Conservation (phyloP, 2,113 vertebrate genomes). For the Hepsetus odoe region DNA sequence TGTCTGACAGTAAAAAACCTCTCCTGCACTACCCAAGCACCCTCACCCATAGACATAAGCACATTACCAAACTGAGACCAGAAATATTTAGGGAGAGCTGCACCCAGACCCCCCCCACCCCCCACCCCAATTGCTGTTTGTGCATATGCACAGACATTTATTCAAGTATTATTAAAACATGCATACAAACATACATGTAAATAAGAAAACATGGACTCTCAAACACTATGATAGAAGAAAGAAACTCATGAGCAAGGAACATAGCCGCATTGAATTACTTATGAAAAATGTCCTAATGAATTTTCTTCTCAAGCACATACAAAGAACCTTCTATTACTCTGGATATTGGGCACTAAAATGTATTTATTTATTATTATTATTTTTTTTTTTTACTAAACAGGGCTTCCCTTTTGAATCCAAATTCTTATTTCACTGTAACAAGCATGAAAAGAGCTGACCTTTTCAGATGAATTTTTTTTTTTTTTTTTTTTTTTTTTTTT, state of each 20-base stretch:
- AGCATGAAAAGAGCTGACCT: constrained; percentile 48
- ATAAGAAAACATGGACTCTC: constrained; percentile 32
- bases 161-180: constrained; percentile 3
- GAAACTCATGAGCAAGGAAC: constrained; percentile 30
- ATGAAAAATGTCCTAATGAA: constrained; percentile 19
- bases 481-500: not conserved
- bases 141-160: constrained; percentile 24
- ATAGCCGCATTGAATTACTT: constrained; percentile 21
- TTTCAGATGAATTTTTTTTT: constrained; percentile 33
- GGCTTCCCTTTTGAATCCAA: constrained; percentile 39
- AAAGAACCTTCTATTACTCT: not conserved
- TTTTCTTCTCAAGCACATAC: constrained; percentile 43
- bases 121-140: constrained; percentile 7
- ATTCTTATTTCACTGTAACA: constrained; percentile 47
- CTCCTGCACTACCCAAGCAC: constrained; percentile 35
- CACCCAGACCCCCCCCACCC: too few species aligned
- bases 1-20: constrained; percentile 79
- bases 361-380: too few species aligned
- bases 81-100: not conserved
- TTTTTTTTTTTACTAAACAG: too few species aligned
- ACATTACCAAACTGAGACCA: constrained; percentile 43
- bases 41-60: constrained; percentile 28
- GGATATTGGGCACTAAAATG: constrained; percentile 39
- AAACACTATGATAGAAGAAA: constrained; percentile 10
- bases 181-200: constrained; percentile 12